Evolutionary conservation across 2,113 vertebrate genomes (phyloP), one percentile per base, ranked within the genome.

Genomic region (Zosterops japonicus): DNA sequence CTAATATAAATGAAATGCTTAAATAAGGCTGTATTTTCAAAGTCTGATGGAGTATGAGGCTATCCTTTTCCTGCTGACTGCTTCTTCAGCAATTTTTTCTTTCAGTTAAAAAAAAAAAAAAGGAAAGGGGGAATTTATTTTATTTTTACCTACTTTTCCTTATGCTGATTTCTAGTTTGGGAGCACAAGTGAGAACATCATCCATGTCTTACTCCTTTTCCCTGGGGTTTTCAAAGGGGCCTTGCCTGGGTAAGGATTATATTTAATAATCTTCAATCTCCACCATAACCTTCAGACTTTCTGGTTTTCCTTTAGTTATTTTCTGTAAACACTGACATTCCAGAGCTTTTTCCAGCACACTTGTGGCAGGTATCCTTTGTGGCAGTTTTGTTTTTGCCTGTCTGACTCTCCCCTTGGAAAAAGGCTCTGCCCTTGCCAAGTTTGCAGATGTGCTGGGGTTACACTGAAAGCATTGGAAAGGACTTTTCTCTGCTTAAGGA

Each of bases 131-230:
- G 33, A 61, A 9, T 14, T 2, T 35, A 1, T 28, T 25, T n/a
- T 50, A 2, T 47, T 85, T 86, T 61, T 31, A 5, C 10, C 3
- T 39, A 1, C 2, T 44, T 3, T 41, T 70, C 5, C 24, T 55
- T 67, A 22, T 12, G 6, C 4, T 87, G 14, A 27, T 77, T 68
- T 72, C 28, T 74, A 10, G 3, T 68, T 47, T 76, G 8, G 11
- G 21, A 20, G 1, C 9, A 39, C n/a, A 46, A 35, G 5, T 41
- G 36, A n/a, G 47, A 12, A 15, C 2, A 2, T 60, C 23, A 14
- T 60, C 20, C 0, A 0, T 44, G 17, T 53, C 44, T 35, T 71
- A 4, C 1, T 82, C 9, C 12, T 18, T 57, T 76, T 89, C 49
- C 29, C 24, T 83, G 35, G 23, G 5, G 3, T 33, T 78, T 22